These are phyloP conservation scores for Pomacea canaliculata DNA, from an alignment of 2,888 invertebrate genomes.

Conservation along the genomic window DNA sequence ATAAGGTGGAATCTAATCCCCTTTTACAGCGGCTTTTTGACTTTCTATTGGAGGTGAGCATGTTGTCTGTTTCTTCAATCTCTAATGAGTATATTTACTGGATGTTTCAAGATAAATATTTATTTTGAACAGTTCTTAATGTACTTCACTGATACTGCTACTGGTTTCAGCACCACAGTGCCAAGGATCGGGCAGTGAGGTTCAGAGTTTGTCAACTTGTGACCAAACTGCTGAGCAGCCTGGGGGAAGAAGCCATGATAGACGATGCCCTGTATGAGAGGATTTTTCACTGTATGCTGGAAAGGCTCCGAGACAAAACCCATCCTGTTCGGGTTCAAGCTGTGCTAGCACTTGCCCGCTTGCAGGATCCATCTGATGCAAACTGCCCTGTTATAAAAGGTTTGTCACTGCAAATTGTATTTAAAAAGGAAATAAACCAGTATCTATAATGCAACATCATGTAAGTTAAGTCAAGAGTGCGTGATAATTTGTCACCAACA, in stretches of 20 bases:
- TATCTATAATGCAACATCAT: background rate
- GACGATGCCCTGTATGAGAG: slow-evolving; percentile 84
- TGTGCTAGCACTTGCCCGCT: slow-evolving; percentile 81
- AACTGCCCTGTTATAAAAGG: slow-evolving; percentile 81
- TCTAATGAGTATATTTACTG: no score
- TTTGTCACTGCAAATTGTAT: slow-evolving; percentile 34
- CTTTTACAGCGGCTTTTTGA: slow-evolving; percentile 76
- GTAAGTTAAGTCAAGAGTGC: background rate
- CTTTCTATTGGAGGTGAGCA: slow-evolving; percentile 76
- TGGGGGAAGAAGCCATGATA: slow-evolving; percentile 82
- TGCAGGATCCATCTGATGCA: slow-evolving; percentile 83
- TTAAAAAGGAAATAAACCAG: background rate
- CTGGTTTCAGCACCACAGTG: slow-evolving; percentile 64
- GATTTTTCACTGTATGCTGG: slow-evolving; percentile 80
- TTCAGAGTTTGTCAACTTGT: slow-evolving; percentile 84
- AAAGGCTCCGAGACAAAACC: slow-evolving; percentile 80
- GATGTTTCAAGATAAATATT: no score
- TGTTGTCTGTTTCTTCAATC: no score
- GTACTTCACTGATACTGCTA: background rate
- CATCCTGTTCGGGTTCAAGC: slow-evolving; percentile 85
- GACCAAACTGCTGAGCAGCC: slow-evolving; percentile 80
- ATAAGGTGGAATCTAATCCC: slow-evolving; percentile 60
- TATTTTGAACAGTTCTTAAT: no score
- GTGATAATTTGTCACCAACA: no score
- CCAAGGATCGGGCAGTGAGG: slow-evolving; percentile 75